Conservation (phyloP, 2,888 invertebrate genomes). For the Anorthoa munda region DNA sequence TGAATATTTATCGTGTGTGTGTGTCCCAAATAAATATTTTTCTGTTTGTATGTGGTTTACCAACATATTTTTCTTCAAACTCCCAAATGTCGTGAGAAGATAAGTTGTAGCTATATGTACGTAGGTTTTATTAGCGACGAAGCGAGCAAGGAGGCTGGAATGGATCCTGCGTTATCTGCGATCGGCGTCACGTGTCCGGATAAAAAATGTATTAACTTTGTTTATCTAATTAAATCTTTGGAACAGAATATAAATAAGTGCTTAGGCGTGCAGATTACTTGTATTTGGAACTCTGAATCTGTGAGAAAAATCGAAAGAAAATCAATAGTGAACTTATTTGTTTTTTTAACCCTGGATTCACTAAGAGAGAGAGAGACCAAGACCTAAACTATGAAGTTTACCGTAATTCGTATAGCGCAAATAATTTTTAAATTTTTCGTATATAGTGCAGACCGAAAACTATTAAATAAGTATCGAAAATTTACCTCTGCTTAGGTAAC, state of each 20-base stretch:
- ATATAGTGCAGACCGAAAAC: not conserved
- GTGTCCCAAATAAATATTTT: not conserved
- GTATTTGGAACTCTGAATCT: not conserved
- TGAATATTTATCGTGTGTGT: no score
- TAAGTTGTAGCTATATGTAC: constrained; percentile 11
- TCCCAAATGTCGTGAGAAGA: not conserved
- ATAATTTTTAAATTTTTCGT: not conserved
- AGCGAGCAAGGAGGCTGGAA: constrained; percentile 34
- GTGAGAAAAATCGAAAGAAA: not conserved
- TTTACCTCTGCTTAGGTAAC: not conserved
- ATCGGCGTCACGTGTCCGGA: constrained; percentile 57
- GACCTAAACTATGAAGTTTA: not conserved
- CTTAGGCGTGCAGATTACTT: constrained; percentile 8
- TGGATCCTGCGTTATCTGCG: constrained; percentile 62
- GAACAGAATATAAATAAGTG: constrained; percentile 5
- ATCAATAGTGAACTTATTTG: no score
- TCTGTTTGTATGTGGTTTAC: not conserved
- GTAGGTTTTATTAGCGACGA: not conserved
- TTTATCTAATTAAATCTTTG: constrained; percentile 35
- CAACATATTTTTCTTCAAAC: not conserved
- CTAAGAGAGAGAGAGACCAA: no score
- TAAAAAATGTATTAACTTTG: constrained; percentile 55
- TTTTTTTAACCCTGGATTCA: no score
- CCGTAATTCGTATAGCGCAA: not conserved
- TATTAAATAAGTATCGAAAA: not conserved